Evolutionary conservation across 2,797 vertebrate species (phyloP).

Genomic region (Hyperoplus lanceolatus): DNA sequence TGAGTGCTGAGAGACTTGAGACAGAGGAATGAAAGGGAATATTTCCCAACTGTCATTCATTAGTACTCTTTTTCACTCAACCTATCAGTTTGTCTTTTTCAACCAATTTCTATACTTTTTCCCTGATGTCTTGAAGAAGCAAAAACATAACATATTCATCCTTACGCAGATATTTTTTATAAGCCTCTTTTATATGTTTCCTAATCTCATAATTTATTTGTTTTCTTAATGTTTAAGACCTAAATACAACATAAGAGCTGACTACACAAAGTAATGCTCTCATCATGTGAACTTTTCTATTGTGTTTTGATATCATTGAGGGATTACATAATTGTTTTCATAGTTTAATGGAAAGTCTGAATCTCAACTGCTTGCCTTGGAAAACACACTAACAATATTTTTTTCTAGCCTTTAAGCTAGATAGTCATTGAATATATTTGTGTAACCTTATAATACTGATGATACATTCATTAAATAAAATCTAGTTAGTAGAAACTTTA

Average conservation of each 20-base stretch:
- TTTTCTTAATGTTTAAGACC: constrained; percentile 1
- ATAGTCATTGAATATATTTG: neutral
- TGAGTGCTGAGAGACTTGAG: constrained; percentile 65
- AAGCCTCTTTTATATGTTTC: constrained; percentile 16
- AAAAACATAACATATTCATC: constrained; percentile 11
- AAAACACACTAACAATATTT: constrained; percentile 3
- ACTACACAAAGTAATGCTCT: neutral
- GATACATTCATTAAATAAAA: neutral
- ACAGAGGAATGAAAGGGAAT: constrained; percentile 64
- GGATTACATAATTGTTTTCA: constrained; percentile 2
- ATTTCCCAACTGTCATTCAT: constrained; percentile 71
- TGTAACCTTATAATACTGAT: neutral
- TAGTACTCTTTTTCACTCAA: constrained; percentile 52
- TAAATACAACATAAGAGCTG: constrained; percentile 16
- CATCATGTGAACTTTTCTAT: constrained; percentile 7
- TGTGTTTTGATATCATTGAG: constrained; percentile 1
- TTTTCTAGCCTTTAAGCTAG: neutral
- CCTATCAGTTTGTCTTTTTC: constrained; percentile 61
- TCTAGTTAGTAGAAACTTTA: neutral
- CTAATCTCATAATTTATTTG: neutral
- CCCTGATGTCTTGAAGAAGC: constrained; percentile 42
- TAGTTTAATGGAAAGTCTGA: constrained; percentile 7
- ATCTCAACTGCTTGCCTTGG: neutral
- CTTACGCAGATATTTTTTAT: neutral
- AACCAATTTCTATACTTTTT: constrained; percentile 68